A percentile compares a stretch with the other conserved stretches of the same genome.
phyloP scores from a whole-genome alignment of 2,888 invertebrate genomes.

The Amphipyra tragopoginis region DNA sequence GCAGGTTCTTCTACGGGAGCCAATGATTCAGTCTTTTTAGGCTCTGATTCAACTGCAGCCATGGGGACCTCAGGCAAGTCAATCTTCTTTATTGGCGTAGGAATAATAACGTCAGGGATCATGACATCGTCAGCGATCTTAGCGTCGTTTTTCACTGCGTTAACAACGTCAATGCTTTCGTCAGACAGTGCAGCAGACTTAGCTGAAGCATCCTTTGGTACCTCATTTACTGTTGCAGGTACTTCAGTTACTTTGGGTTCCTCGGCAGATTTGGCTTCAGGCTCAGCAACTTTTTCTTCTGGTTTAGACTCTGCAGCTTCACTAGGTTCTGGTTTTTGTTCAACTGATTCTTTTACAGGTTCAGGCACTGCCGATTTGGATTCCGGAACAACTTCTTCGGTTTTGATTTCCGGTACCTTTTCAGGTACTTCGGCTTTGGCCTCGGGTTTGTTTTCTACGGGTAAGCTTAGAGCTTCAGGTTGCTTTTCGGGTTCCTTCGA shows the following conservation, averaged over 20 bases:
- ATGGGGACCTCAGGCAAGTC: slow-evolving; percentile 70
- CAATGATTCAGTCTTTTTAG: slow-evolving; percentile 55
- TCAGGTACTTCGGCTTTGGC: slow-evolving; percentile 33
- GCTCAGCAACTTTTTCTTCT: slow-evolving; percentile 60
- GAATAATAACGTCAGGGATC: slow-evolving; percentile 72
- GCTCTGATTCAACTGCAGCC: slow-evolving; percentile 75
- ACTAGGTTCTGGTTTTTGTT: slow-evolving; percentile 68
- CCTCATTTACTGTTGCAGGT: slow-evolving; percentile 73
- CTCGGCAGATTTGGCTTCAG: slow-evolving; percentile 56
- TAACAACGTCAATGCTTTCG: slow-evolving; percentile 75
- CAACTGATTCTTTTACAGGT: slow-evolving; percentile 52
- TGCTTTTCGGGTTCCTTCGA: slow-evolving; percentile 64
- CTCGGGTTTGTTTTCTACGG: slow-evolving; percentile 56
- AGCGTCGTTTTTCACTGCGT: slow-evolving; percentile 73
- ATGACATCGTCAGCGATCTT: slow-evolving; percentile 78
- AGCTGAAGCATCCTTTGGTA: slow-evolving; percentile 65
- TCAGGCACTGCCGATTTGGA: slow-evolving; percentile 50
- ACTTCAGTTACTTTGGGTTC: slow-evolving; percentile 68
- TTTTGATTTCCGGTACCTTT: slow-evolving; percentile 22
- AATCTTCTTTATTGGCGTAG: slow-evolving; percentile 76
- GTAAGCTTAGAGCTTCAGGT: slow-evolving; percentile 66
- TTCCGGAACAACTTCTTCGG: slow-evolving; percentile 53
- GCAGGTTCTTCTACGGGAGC: slow-evolving; percentile 52
- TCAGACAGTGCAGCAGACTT: slow-evolving; percentile 70
- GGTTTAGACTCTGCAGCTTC: slow-evolving; percentile 65